Evolutionary conservation across 2,888 invertebrate genomes (phyloP).

Genomic region (Diaperis boleti): DNA sequence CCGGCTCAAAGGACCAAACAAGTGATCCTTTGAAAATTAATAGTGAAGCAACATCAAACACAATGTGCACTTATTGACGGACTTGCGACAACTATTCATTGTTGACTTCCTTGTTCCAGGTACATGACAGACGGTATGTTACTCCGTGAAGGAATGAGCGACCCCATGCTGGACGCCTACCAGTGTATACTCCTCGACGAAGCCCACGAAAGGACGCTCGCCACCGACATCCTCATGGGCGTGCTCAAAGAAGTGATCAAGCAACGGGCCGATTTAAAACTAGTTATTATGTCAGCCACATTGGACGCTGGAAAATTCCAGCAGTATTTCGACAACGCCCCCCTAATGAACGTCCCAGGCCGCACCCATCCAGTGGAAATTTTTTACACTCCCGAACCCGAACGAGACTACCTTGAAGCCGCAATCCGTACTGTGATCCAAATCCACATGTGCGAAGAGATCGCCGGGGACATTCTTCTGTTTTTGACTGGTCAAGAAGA

Average conservation of each 20-base stretch:
- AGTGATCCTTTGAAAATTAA: too few relatives aligned
- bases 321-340: constrained; percentile 98
- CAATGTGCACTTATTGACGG: too few relatives aligned
- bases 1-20: too few relatives aligned
- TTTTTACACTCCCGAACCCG: constrained; percentile 99
- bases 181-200: constrained; percentile 97
- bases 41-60: too few relatives aligned
- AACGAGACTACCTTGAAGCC: constrained; percentile 97
- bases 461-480: constrained; percentile 90
- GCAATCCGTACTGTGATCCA: constrained; percentile 95
- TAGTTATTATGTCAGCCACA: constrained; percentile 99
- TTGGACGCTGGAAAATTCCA: constrained; percentile 99
- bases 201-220: constrained; percentile 98
- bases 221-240: constrained; percentile 99
- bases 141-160: constrained; percentile 98
- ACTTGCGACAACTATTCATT: too few relatives aligned
- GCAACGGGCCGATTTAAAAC: constrained; percentile 91
- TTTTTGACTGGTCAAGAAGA: constrained; percentile 87
- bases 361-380: constrained; percentile 97
- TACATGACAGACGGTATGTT: constrained; percentile 99
- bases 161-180: constrained; percentile 96
- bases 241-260: constrained; percentile 96
- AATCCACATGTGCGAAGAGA: constrained; percentile 96
- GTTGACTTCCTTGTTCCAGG: constrained; percentile 61
- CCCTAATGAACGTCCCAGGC: constrained; percentile 98